Percentiles rank a stretch among this genome's conserved stretches.
These are phyloP conservation scores for Halictus ligatus DNA, from an alignment of 2,888 invertebrate species.

Conservation along the genomic window DNA sequence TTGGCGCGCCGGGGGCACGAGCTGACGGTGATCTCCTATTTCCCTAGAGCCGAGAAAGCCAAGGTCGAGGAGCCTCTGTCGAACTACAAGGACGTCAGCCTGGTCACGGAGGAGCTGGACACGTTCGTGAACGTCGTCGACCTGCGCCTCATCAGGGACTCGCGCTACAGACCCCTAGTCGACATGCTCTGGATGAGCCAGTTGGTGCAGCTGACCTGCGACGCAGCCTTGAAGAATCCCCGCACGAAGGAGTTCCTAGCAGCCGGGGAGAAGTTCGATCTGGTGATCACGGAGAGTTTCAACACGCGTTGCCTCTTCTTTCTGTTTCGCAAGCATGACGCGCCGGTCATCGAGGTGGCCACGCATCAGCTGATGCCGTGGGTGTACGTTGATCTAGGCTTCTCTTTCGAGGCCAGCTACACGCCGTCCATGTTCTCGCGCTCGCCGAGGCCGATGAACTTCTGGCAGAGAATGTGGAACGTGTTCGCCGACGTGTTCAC, in stretches of 20 bases:
- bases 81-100: slow-evolving; percentile 87
- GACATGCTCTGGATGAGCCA: no score
- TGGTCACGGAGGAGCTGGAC: slow-evolving; percentile 81
- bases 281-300: slow-evolving; percentile 89
- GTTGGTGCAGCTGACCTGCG: no score
- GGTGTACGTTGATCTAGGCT: slow-evolving; percentile 86
- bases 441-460: slow-evolving; percentile 84
- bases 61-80: slow-evolving; percentile 82
- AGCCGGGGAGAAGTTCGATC: slow-evolving; percentile 86
- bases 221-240: slow-evolving; percentile 82
- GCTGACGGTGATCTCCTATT: slow-evolving; percentile 89
- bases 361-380: slow-evolving; percentile 85
- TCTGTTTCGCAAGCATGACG: slow-evolving; percentile 87
- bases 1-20: slow-evolving; percentile 88
- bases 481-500: slow-evolving; percentile 78
- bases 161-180: no score
- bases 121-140: slow-evolving; percentile 67
- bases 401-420: slow-evolving; percentile 87
- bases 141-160: no score
- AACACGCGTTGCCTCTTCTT: slow-evolving; percentile 90
- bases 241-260: slow-evolving; percentile 73
- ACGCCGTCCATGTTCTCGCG: slow-evolving; percentile 86
- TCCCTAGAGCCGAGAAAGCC: slow-evolving; percentile 82
- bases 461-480: slow-evolving; percentile 84
- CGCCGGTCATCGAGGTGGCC: slow-evolving; percentile 87